These are phyloP conservation scores for Aricia artaxerxes DNA, from an alignment of 2,888 invertebrate species.

Conservation along the genomic window DNA sequence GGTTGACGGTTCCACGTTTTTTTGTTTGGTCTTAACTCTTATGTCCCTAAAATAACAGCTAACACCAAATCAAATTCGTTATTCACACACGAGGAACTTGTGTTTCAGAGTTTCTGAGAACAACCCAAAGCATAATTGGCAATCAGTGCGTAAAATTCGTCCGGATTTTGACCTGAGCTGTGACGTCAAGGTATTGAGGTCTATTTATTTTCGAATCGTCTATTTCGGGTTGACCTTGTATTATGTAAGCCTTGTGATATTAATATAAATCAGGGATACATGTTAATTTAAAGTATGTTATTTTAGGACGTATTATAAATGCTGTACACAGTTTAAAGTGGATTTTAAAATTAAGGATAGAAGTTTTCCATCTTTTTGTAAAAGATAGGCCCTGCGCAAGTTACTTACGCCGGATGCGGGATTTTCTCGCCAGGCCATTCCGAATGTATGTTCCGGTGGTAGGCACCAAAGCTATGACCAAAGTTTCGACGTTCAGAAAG, in stretches of 20 bases:
- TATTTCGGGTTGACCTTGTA: constrained; percentile 9
- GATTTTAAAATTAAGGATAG: no score
- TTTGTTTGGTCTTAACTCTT: not conserved
- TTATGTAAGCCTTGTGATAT: not conserved
- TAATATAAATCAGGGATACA: not conserved
- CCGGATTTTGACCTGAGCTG: not conserved
- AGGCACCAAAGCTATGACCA: no score
- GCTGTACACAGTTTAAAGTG: not conserved
- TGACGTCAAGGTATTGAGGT: not conserved
- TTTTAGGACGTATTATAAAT: not conserved
- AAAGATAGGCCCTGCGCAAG: no score
- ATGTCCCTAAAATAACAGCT: no score
- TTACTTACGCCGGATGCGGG: no score
- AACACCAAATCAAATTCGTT: not conserved
- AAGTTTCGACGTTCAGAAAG: no score
- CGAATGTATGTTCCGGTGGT: no score
- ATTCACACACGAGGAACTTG: not conserved
- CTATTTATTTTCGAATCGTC: not conserved
- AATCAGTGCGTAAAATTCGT: not conserved
- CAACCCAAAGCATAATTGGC: constrained; percentile 5
- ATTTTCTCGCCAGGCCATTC: no score
- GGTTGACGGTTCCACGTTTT: not conserved
- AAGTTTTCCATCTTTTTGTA: no score
- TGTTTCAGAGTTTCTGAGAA: not conserved
- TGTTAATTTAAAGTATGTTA: not conserved